A percentile compares a stretch with the other conserved stretches of the same genome.
phyloP scores from a whole-genome alignment of 2,797 vertebrate species.

The Acipenser transmontanus region DNA sequence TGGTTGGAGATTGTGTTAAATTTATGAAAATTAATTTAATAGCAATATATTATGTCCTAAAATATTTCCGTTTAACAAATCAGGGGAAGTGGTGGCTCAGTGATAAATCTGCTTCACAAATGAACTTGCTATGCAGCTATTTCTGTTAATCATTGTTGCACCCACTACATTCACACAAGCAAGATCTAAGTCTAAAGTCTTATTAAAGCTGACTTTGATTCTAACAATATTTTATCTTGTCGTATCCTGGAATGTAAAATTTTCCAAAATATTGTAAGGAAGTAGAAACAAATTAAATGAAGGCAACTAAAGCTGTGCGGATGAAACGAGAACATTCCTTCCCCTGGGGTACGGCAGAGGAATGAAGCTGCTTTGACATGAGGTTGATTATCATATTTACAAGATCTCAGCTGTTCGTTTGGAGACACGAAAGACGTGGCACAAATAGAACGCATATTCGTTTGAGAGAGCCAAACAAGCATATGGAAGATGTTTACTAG shows the following conservation, averaged over 20 bases:
- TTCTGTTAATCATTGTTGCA: too few species aligned
- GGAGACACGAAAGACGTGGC: background rate
- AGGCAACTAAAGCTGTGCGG: background rate
- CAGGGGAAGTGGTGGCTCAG: too few species aligned
- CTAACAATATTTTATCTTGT: constrained; percentile 16
- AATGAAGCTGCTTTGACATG: background rate
- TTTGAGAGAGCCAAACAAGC: constrained; percentile 2
- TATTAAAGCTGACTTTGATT: too few species aligned
- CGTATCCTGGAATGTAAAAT: background rate
- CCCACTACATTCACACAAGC: too few species aligned
- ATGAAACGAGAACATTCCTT: background rate
- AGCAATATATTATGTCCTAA: too few species aligned
- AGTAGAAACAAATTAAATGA: background rate
- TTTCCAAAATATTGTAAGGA: background rate
- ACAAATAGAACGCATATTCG: too few species aligned
- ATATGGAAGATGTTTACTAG: constrained; percentile 6
- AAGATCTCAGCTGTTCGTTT: background rate
- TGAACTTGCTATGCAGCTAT: too few species aligned
- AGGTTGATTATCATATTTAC: background rate
- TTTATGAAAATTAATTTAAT: too few species aligned
- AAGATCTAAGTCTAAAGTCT: too few species aligned
- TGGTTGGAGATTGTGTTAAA: too few species aligned
- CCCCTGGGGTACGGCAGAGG: background rate
- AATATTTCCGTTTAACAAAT: too few species aligned
- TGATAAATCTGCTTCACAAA: too few species aligned